These are phyloP conservation scores for Muntiacus reevesi DNA, from an alignment of 2,113 vertebrate species.

Conservation along the genomic window DNA sequence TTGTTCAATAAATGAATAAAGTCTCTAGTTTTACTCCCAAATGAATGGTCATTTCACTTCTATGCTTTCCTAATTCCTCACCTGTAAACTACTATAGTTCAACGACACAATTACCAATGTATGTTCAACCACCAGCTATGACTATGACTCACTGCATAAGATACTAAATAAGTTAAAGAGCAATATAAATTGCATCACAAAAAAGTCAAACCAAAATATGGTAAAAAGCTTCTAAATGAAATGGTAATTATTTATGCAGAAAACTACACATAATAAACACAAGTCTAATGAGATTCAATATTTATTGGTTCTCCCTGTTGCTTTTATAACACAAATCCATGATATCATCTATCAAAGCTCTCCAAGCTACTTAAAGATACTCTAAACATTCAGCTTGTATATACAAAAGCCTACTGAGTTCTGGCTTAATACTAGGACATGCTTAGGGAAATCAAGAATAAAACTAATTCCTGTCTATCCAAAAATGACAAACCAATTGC, in stretches of 20 bases:
- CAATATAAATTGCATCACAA: background rate
- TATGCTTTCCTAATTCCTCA: background rate
- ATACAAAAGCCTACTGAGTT: background rate
- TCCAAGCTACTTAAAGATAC: background rate
- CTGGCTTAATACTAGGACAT: background rate
- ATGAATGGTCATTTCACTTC: background rate
- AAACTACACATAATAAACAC: background rate
- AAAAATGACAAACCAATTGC: background rate
- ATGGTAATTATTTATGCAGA: background rate
- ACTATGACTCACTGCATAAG: background rate
- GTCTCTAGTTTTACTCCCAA: background rate
- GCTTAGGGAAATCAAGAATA: background rate
- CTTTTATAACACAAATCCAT: background rate
- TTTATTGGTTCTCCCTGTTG: background rate
- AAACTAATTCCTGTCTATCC: background rate
- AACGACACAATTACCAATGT: background rate
- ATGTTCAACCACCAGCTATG: background rate
- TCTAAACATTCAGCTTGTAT: background rate
- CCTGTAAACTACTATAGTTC: background rate
- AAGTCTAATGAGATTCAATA: background rate
- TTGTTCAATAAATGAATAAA: background rate
- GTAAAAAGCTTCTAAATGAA: background rate
- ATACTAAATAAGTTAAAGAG: background rate
- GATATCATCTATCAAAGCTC: background rate
- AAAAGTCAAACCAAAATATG: background rate